phyloP scores from a whole-genome alignment of 2,888 invertebrate genomes.

The Drosophila quinaria region DNA sequence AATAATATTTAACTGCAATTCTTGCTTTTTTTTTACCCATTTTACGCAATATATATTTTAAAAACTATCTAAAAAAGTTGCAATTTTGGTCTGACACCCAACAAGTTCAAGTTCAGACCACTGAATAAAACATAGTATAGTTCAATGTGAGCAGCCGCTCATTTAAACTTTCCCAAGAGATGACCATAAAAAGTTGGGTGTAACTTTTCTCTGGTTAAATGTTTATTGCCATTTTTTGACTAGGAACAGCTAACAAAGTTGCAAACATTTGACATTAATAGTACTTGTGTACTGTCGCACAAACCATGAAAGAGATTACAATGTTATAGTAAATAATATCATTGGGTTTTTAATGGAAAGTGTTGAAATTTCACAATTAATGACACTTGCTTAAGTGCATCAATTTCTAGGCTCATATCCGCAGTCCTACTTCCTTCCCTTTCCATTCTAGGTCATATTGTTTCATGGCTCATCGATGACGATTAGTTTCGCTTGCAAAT shows the following conservation, averaged over 20 bases:
- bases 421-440: neutral
- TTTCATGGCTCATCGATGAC: constrained; percentile 37
- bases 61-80: neutral
- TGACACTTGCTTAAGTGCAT: constrained; percentile 9
- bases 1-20: neutral
- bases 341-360: neutral
- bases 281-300: constrained; percentile 10
- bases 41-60: too few species aligned
- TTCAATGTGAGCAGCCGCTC: constrained; percentile 31
- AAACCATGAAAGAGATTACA: constrained; percentile 16
- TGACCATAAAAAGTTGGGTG: constrained; percentile 42
- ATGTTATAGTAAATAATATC: constrained; percentile 5
- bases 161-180: constrained; percentile 30
- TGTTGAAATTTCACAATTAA: neutral
- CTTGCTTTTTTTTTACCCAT: neutral
- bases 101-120: constrained; percentile 9
- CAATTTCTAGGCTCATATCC: neutral
- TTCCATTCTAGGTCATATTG: constrained; percentile 24
- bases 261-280: constrained; percentile 16
- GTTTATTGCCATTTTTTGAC: constrained; percentile 20
- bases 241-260: constrained; percentile 32
- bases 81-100: neutral
- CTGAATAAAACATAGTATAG: constrained; percentile 38
- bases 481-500: constrained; percentile 31
- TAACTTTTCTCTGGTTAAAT: constrained; percentile 34